These are phyloP conservation scores for Nemoura dubitans DNA, from an alignment of 2,888 invertebrate genomes.

Conservation along the genomic window DNA sequence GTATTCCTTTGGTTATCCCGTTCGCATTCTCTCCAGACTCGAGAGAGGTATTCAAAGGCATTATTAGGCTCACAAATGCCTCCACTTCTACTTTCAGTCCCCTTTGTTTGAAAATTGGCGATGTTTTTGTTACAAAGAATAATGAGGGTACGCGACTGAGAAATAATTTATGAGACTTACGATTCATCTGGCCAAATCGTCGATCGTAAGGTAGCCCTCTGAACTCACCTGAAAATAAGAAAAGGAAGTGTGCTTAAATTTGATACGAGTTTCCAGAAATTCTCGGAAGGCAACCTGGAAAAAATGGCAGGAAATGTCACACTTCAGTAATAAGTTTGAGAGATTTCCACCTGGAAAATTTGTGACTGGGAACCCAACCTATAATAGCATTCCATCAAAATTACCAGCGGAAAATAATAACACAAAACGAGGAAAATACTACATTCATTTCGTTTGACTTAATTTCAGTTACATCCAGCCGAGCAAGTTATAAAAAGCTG, in stretches of 20 bases:
- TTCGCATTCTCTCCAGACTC: background rate
- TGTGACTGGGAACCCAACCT: background rate
- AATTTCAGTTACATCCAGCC: background rate
- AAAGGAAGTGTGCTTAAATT: background rate
- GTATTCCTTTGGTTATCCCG: background rate
- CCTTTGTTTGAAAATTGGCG: background rate
- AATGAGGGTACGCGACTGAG: background rate
- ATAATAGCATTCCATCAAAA: background rate
- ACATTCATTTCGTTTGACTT: conserved; percentile 12
- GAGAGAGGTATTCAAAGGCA: background rate
- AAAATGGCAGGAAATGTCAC: background rate
- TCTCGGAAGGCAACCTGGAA: background rate
- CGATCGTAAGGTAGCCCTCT: background rate
- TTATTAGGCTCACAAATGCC: background rate
- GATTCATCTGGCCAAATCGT: conserved; percentile 19
- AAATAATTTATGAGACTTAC: conserved; percentile 21
- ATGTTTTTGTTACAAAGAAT: background rate
- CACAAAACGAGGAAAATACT: background rate
- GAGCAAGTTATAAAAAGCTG: background rate
- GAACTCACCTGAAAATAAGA: conserved; percentile 35
- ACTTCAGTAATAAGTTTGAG: background rate
- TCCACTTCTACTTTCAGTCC: background rate
- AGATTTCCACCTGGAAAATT: background rate
- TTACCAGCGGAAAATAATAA: background rate
- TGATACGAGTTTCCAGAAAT: background rate